phyloP scores from a whole-genome alignment of 2,113 vertebrate genomes.

The Sigmodon hispidus region DNA sequence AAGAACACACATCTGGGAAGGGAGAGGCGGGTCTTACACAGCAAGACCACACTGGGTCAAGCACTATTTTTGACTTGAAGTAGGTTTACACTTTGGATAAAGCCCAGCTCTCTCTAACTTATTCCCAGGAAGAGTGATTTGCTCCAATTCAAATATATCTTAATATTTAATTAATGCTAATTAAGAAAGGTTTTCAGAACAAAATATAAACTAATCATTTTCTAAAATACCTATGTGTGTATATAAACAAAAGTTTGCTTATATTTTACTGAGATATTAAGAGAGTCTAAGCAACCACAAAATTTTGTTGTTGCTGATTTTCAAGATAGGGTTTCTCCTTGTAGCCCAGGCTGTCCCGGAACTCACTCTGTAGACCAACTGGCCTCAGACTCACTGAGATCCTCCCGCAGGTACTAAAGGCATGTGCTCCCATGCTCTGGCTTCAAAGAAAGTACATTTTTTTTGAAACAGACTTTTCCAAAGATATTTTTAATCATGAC shows the following conservation, averaged over 20 bases:
- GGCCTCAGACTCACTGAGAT: neutral
- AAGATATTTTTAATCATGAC: conserved; percentile 30
- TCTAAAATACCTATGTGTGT: neutral
- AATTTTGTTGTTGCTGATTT: neutral
- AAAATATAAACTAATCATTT: conserved; percentile 29
- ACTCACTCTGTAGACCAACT: neutral
- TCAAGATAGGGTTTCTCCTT: neutral
- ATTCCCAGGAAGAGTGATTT: neutral
- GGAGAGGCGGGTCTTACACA: neutral
- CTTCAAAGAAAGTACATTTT: neutral
- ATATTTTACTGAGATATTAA: neutral
- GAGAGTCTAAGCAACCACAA: neutral
- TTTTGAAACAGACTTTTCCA: neutral
- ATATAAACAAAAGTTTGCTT: neutral
- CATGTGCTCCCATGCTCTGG: neutral
- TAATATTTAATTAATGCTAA: neutral
- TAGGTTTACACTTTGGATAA: neutral
- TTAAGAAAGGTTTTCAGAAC: neutral
- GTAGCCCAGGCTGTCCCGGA: neutral
- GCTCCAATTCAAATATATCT: conserved; percentile 40
- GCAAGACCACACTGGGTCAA: neutral
- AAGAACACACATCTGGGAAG: neutral
- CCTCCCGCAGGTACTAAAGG: neutral
- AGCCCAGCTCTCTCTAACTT: neutral
- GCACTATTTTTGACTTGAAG: neutral